Conservation (phyloP, 2,888 invertebrate species). For the Alviniconcha strummeri region DNA sequence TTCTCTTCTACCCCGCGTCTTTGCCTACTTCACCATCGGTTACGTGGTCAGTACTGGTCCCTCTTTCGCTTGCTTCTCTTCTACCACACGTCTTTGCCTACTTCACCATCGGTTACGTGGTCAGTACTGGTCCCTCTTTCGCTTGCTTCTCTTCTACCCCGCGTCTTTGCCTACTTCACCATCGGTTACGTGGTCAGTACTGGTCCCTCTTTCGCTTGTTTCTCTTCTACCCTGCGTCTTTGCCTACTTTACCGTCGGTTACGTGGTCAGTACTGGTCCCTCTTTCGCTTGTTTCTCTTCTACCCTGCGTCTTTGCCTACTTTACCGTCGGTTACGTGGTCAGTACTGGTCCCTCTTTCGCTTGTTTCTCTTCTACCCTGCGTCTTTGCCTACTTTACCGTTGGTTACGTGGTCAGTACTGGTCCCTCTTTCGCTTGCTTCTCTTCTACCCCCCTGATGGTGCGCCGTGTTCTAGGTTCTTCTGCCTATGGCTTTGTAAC, state of each 20-base stretch:
- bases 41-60: conserved; percentile 22
- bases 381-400: conserved; percentile 32
- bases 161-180: conserved; percentile 33
- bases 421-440: neutral
- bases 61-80: neutral
- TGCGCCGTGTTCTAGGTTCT: no score
- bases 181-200: conserved; percentile 29
- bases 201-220: neutral
- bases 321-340: conserved; percentile 32
- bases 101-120: conserved; percentile 33
- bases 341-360: neutral
- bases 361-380: conserved; percentile 6
- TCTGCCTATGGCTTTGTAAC: no score
- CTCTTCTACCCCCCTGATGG: neutral
- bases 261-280: conserved; percentile 16
- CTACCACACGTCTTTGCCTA: conserved; percentile 22
- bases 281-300: neutral
- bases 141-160: neutral
- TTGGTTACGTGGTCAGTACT: conserved; percentile 26
- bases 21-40: conserved; percentile 31
- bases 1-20: neutral
- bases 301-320: conserved; percentile 30
- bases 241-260: conserved; percentile 30
- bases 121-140: neutral
- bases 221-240: conserved; percentile 23